Evolutionary conservation across 2,113 vertebrate species (phyloP).

Genomic region (Eulemur rufifrons): DNA sequence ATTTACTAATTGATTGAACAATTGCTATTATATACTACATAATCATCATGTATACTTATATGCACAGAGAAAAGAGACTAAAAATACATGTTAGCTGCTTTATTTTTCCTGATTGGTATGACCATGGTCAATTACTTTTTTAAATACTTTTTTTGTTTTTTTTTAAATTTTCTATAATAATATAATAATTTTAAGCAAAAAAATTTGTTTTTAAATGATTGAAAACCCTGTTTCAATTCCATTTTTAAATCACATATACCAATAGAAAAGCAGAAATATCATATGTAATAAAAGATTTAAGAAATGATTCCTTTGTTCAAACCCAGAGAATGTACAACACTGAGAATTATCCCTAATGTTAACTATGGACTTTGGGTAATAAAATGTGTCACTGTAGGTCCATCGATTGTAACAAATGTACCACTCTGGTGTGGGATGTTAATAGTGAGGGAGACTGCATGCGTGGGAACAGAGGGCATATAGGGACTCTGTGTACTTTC

Average conservation of each 20-base stretch:
- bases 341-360: background rate
- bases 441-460: background rate
- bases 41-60: background rate
- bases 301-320: background rate
- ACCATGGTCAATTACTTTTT: slow-evolving; percentile 3
- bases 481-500: background rate
- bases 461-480: background rate
- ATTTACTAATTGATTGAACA: slow-evolving; percentile 19
- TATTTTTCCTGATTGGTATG: background rate
- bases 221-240: background rate
- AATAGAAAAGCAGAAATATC: background rate
- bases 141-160: background rate
- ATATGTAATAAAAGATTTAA: background rate
- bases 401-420: background rate
- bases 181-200: background rate
- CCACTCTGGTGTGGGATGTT: background rate
- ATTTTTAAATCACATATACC: slow-evolving; percentile 31
- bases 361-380: background rate
- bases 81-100: background rate
- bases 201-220: slow-evolving; percentile 3
- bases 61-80: background rate
- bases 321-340: background rate
- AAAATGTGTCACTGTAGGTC: background rate
- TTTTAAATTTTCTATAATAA: slow-evolving; percentile 35
- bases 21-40: background rate